Base-by-base conservation (phyloP, 2,113 vertebrate species). In the Oreochromis aureus region DNA sequence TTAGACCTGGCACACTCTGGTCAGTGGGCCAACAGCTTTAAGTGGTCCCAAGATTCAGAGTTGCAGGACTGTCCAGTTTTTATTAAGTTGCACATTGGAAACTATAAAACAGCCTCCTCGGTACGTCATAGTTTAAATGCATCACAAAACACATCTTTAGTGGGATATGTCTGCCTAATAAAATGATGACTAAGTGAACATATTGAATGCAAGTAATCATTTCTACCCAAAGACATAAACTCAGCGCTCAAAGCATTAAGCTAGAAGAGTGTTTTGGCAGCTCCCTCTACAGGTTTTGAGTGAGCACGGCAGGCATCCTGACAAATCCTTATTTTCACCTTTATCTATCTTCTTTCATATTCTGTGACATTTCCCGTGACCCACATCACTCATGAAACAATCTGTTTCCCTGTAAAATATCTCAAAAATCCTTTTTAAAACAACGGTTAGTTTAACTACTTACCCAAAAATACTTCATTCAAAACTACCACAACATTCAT, bases 111-210 rank as follows among this genome's bases (percentile, higher is more conserved):
- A 11, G 24, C 41, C 41, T 46, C 22, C 13, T 10, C 39, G 2
- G 24, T 46, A 46, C 0, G 16, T 24, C 24, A 0, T 18, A 73
- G 39, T 46, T 73, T 73, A 73, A 46, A 46, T 18, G 39, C 2
- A 46, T 27, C 22, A 73, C 41, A 73, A 46, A 46, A 15, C 10
- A 27, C 22, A 73, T 1, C 15, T 13, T 27, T 73, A 18, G 24
- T 46, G 5, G 39, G 69, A 41, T 10, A 10, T 10, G 16, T 73
- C 3, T 15, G 6, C 66, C 39, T 73, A 73, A 46, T 73, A 73
- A 73, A n/a, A 73, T 71, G n/a, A 6, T 5, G 3, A 71, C 7
- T n/a, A 39, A 66, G 34, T 69, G 19, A 69, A 3, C 34, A 41
- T 9, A 18, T 5, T 41, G 0, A 2, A 69, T 41, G 11, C 22